Evolutionary conservation across 2,797 vertebrate species (phyloP).

Genomic region (Chelon auratus): DNA sequence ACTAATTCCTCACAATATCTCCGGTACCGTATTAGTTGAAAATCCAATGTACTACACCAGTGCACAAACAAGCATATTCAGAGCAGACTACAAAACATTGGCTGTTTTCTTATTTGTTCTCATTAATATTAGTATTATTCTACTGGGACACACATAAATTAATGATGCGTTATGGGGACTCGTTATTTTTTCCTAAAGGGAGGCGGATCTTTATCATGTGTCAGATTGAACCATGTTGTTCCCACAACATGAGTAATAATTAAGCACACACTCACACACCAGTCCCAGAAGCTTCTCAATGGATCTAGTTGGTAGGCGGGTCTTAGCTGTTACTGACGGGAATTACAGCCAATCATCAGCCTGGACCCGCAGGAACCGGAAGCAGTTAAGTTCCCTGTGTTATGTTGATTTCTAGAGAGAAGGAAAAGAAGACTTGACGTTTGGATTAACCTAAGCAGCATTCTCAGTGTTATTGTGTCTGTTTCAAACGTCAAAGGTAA

Average conservation of each 20-base stretch:
- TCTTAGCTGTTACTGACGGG: constrained; percentile 22
- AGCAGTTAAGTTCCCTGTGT: constrained; percentile 64
- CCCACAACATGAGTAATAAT: too few species aligned
- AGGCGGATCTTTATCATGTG: too few species aligned
- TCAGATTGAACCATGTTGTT: too few species aligned
- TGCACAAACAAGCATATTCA: not conserved
- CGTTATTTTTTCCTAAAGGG: too few species aligned
- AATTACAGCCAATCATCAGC: constrained; percentile 69
- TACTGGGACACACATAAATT: too few species aligned
- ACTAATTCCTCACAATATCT: too few species aligned
- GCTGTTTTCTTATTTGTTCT: too few species aligned
- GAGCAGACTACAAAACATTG: too few species aligned
- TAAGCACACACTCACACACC: not conserved
- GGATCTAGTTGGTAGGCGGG: constrained; percentile 37
- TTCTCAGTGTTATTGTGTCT: constrained; percentile 49
- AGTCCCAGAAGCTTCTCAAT: constrained; percentile 25
- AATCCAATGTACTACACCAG: not conserved
- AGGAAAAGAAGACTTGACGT: constrained; percentile 73
- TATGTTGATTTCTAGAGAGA: constrained; percentile 78
- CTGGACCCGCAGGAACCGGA: constrained; percentile 56
- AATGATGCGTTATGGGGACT: too few species aligned
- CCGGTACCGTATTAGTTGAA: not conserved
- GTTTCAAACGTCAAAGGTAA: constrained; percentile 79
- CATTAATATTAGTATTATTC: too few species aligned
- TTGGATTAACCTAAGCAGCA: constrained; percentile 71